Evolutionary conservation across 2,888 invertebrate species (phyloP).

Genomic region (Thecocarcelia acutangulata): DNA sequence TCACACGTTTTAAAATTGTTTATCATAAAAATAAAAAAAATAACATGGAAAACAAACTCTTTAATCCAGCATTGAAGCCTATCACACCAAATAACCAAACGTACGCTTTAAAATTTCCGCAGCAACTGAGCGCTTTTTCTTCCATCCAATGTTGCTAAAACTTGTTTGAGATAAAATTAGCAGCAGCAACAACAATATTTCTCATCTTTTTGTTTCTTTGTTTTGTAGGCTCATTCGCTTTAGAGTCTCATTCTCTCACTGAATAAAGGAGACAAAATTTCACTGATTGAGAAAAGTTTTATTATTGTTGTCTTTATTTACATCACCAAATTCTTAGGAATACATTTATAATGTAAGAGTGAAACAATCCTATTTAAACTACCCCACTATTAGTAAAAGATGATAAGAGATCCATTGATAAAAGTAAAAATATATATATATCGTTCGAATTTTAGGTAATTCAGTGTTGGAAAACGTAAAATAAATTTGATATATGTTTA

Average conservation of each 20-base stretch:
- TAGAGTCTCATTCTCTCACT: background rate
- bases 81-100: conserved; percentile 61
- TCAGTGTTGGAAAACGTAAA: conserved; percentile 51
- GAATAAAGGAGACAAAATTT: background rate
- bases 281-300: conserved; percentile 35
- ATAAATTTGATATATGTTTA: background rate
- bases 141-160: conserved; percentile 62
- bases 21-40: conserved; percentile 5
- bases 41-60: conserved; percentile 32
- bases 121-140: conserved; percentile 70
- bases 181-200: conserved; percentile 32
- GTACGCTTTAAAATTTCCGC: conserved; percentile 71
- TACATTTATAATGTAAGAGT: conserved; percentile 14
- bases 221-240: conserved; percentile 39
- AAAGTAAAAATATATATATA: conserved; percentile 9
- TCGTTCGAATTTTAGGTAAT: conserved; percentile 33
- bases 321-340: conserved; percentile 47
- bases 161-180: conserved; percentile 58
- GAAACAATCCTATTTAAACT: background rate
- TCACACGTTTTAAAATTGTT: conserved; percentile 56
- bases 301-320: conserved; percentile 59
- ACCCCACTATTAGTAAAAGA: background rate
- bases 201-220: conserved; percentile 5
- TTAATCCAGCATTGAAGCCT: conserved; percentile 37
- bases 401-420: background rate